phyloP scores from a whole-genome alignment of 2,113 vertebrate species.

The Rhinopomastus cyanomelas region DNA sequence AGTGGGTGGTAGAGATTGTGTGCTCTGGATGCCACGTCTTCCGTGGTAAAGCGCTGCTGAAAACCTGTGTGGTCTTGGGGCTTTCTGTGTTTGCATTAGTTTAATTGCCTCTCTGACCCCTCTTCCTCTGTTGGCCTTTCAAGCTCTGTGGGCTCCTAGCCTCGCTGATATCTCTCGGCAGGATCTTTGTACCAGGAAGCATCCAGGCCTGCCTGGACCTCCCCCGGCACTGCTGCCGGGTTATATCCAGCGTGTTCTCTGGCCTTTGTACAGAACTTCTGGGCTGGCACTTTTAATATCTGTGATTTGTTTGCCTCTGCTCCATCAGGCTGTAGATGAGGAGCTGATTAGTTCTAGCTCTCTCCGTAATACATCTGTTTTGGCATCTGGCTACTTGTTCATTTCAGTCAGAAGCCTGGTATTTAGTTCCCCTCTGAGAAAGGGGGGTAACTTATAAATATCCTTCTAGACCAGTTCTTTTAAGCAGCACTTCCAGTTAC shows the following conservation, averaged over 20 bases:
- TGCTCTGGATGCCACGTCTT: not conserved
- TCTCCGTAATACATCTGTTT: not conserved
- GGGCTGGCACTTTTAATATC: conserved; percentile 4
- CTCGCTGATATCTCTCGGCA: conserved; percentile 12
- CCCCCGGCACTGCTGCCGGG: not conserved
- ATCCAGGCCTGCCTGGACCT: not conserved
- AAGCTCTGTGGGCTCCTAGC: conserved; percentile 35
- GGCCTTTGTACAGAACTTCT: not conserved
- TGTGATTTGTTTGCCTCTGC: conserved; percentile 4
- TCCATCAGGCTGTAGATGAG: not conserved
- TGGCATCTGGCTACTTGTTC: not conserved
- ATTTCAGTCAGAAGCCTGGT: not conserved
- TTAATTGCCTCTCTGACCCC: conserved; percentile 65
- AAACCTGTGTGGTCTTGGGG: conserved; percentile 58
- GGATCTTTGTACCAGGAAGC: conserved; percentile 47
- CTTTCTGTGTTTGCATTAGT: conserved; percentile 59
- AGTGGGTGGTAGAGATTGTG: not conserved
- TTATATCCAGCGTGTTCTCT: not conserved
- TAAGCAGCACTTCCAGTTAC: not conserved
- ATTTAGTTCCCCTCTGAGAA: conserved; percentile 31
- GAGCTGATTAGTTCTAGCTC: conserved; percentile 28
- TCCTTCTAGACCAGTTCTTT: not conserved
- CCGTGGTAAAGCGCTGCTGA: not conserved
- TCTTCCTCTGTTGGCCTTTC: conserved; percentile 58
- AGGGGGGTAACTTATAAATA: conserved; percentile 2